These are phyloP conservation scores for Hyles euphorbiae DNA, from an alignment of 1,140 invertebrate species.

Conservation along the genomic window DNA sequence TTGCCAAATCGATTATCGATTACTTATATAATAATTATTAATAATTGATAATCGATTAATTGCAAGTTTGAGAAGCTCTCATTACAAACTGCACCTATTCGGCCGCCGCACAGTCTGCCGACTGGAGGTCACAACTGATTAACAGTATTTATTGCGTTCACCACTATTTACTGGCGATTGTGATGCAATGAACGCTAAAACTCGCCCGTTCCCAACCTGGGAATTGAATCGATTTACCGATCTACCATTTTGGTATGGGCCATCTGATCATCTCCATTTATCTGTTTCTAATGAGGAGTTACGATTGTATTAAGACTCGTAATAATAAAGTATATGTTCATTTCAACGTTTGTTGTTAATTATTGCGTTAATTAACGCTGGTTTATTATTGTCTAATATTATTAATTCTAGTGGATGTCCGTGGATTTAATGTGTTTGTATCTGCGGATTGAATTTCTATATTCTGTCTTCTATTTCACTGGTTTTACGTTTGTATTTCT, in stretches of 20 bases:
- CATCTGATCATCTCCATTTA: slow-evolving; percentile 3
- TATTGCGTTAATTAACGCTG: too few species aligned
- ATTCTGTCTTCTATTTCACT: too few species aligned
- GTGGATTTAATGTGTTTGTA: too few species aligned
- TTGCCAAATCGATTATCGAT: too few species aligned
- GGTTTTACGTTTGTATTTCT: too few species aligned
- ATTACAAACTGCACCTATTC: slow-evolving; percentile 3
- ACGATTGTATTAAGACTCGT: neutral
- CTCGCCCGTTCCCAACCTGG: slow-evolving; percentile 2
- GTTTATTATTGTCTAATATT: too few species aligned
- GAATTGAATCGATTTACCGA: slow-evolving; percentile 9
- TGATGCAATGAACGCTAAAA: slow-evolving; percentile 6
- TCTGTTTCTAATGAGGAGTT: slow-evolving; percentile 8
- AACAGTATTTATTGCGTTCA: slow-evolving; percentile 8
- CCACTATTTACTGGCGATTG: slow-evolving; percentile 10
- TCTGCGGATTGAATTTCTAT: too few species aligned
- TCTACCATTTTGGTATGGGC: slow-evolving; percentile 4
- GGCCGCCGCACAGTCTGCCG: slow-evolving; percentile 8
- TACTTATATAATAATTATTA: too few species aligned
- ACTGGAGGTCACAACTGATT: slow-evolving; percentile 11
- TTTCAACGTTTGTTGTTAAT: too few species aligned
- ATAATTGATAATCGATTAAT: too few species aligned
- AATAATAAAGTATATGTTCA: too few species aligned
- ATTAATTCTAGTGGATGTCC: too few species aligned
- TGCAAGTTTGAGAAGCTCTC: slow-evolving; percentile 3